Evolutionary conservation across 2,888 invertebrate genomes (phyloP).

Genomic region (Leucophenga montana): DNA sequence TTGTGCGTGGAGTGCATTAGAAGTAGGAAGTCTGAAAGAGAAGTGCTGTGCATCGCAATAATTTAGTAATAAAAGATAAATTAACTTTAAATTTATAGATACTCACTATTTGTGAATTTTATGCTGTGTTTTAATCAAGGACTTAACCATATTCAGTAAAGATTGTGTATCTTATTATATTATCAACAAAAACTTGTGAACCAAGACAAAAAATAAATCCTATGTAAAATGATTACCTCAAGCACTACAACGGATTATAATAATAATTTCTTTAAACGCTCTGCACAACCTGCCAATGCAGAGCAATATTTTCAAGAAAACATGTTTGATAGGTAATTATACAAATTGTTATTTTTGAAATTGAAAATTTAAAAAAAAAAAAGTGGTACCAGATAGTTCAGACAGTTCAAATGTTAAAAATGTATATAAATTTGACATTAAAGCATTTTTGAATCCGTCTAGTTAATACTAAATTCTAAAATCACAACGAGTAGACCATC

Average conservation of each 20-base stretch:
- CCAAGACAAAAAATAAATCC: not conserved
- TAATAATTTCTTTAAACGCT: constrained; percentile 59
- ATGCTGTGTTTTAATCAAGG: not conserved
- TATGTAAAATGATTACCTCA: constrained; percentile 59
- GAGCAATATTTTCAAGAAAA: constrained; percentile 63
- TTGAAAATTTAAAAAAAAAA: no score
- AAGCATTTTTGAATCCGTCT: no score
- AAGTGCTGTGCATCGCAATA: not conserved
- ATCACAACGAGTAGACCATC: no score
- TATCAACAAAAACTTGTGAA: not conserved
- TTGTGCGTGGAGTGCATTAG: constrained; percentile 47
- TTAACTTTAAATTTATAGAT: constrained; percentile 9
- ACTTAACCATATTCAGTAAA: not conserved
- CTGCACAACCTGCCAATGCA: constrained; percentile 66
- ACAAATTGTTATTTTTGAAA: not conserved
- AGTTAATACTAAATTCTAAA: no score
- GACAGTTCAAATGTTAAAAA: no score
- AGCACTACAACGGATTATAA: constrained; percentile 56
- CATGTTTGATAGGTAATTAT: constrained; percentile 60
- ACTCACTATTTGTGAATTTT: not conserved
- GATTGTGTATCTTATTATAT: not conserved
- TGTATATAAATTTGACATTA: no score
- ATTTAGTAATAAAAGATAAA: constrained; percentile 24
- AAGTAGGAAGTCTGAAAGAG: constrained; percentile 25
- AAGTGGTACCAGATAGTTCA: no score